Percentiles rank a stretch among this genome's conserved stretches.
These are phyloP conservation scores for Ptychodera flava DNA, from an alignment of 35 echinoderm and acorn worm genomes.

Conservation along the genomic window DNA sequence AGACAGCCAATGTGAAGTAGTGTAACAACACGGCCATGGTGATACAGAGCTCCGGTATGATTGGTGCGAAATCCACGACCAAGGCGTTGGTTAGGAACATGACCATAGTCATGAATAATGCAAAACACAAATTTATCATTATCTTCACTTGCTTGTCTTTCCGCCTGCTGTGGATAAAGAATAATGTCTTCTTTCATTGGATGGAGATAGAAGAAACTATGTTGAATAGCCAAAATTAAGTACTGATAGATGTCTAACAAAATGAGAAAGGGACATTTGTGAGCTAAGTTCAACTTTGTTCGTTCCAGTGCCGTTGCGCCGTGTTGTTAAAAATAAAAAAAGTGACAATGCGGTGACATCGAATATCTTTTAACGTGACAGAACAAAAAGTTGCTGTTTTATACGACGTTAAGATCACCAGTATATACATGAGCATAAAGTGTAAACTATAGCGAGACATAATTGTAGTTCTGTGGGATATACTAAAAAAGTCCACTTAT, in stretches of 20 bases:
- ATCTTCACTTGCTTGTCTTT: conserved; percentile 69
- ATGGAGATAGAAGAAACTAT: not conserved
- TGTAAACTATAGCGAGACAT: no score
- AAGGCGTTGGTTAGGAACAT: conserved; percentile 62
- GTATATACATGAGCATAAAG: no score
- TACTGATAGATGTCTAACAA: not conserved
- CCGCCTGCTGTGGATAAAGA: conserved; percentile 21
- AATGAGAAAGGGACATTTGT: not conserved
- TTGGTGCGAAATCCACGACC: conserved; percentile 29
- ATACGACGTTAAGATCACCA: no score
- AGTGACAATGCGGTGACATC: not conserved
- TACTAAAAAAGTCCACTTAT: no score
- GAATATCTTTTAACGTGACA: no score
- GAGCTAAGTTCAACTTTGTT: not conserved
- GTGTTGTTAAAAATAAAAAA: not conserved
- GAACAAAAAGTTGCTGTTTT: no score
- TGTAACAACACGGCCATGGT: conserved; percentile 59
- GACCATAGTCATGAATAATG: conserved; percentile 64
- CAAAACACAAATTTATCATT: conserved; percentile 67
- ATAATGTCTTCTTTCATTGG: not conserved
- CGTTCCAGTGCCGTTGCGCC: not conserved
- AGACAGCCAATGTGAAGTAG: conserved; percentile 53
- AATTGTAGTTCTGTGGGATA: no score
- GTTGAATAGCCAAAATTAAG: not conserved
- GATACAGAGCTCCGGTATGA: conserved; percentile 39